Base-by-base conservation (phyloP, 2,797 vertebrate genomes). In the Manis javanica region DNA sequence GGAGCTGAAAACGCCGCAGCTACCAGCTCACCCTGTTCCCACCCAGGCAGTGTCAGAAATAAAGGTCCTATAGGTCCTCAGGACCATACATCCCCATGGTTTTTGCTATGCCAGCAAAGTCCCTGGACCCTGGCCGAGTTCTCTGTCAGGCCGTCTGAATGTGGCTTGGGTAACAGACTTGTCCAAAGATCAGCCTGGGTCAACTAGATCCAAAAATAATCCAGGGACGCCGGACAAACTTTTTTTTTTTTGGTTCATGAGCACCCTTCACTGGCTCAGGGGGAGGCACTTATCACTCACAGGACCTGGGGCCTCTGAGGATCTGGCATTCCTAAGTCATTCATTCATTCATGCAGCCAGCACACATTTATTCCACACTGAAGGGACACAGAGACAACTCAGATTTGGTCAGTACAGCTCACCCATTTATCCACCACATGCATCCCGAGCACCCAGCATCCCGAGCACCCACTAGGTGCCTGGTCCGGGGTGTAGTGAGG, bases 151-250 rank as follows among this genome's bases (percentile, higher is more conserved):
- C 42, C 8, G 0, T 37, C 63, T 0, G 6, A 79, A 34, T 2
- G 21, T 26, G n/a, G 61, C 49, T 0, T 6, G 16, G 26, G 57
- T 16, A 13, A 37, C n/a, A 63, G 16, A 39, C n/a, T 1, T 53
- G 75, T 34, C 93, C 92, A 91, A 68, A 96, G 78, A 34, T 46
- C 68, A 93, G 21, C 66, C 51, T 9, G 46, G 64, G 34, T 29
- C 37, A 42, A 46, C 10, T 0, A 11, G 8, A 68, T 68, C 66
- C 82, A 96, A 79, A 75, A 90, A 81, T 21, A 83, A 91, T 9
- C 39, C 19, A 8, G 8, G 37, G 13, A 11, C 8, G 29, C 18
- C 13, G 5, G 19, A 14, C 63, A 29, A 66, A 75, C 3, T 3
- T 4, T 66, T 29, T 8, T 8, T 19, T 23, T 24, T 37, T 9